Evolutionary conservation across 2,797 vertebrate genomes (phyloP), one percentile per base, ranked within the genome.

Genomic region (Centroberyx gerrardi): DNA sequence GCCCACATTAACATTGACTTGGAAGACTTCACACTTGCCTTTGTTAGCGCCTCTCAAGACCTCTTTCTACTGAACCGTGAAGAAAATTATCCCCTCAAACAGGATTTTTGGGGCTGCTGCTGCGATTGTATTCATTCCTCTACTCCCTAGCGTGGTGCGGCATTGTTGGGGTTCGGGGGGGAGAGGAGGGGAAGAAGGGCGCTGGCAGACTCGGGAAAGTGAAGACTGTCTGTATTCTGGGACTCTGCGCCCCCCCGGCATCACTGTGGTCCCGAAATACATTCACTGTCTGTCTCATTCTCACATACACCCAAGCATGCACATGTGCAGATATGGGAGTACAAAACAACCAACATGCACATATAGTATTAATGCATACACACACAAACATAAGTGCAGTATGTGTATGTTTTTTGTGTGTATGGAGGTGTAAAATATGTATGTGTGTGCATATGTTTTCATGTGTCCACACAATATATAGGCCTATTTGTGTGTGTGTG

Each of bases 21-120:
- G 69, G 56, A 81, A 77, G 68, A 85, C 81, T 87, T 85, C 83
- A 76, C 68, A 72, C 82, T 87, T 80, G 28, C 61, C 80, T 83
- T 85, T 74, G 66, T 72, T 59, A 62, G 56, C 7, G 1, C 79
- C 31, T 82, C 78, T 85, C 63, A 70, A 85, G 76, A 87, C 82
- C 78, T 88, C 62, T 76, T 83, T 83, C 72, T 46, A 74, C 83
- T 86, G 68, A 90, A 82, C 78, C 85, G 62, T 89, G 82, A 89
- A 92, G 87, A 72, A 81, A 91, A 83, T 84, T 71, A 81, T 78
- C 78, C 77, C 64, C 77, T 78, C 61, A 82, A 89, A 92, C 84
- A 78, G 78, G 79, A 88, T 90, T 91, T 76, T 29, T n/a, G 74
- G 82, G 72, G 78, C 85, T 66, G 76, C 78, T 70, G 77, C 82